Evolutionary conservation across 64 coral and sea anemone species (phyloP).

Genomic region (Montipora efflorescens): DNA sequence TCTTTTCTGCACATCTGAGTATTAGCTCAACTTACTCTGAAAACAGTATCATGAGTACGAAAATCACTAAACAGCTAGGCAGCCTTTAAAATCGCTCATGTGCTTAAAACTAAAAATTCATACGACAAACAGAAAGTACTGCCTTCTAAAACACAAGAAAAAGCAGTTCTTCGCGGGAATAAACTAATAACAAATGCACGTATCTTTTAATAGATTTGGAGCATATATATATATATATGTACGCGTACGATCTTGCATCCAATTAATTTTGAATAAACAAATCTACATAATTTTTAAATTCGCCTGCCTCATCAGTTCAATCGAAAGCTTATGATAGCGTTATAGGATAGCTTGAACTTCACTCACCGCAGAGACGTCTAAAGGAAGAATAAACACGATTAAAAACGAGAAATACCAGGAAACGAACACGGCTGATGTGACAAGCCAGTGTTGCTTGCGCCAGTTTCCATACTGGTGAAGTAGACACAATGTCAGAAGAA

Average conservation of each 20-base stretch:
- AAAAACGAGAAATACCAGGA: conserved; percentile 99
- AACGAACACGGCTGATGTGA: conserved; percentile 92
- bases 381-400: conserved; percentile 92
- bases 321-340: neutral
- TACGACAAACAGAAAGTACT: no score
- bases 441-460: conserved; percentile 97
- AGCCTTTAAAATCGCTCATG: no score
- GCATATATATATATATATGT: no score
- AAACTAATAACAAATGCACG: no score
- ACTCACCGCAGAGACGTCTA: conserved; percentile 99
- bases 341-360: neutral
- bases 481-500: conserved; percentile 88
- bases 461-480: conserved; percentile 98
- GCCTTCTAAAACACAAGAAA: no score
- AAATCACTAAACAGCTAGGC: no score
- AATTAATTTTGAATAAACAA: neutral
- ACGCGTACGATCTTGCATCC: no score
- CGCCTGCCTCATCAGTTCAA: neutral
- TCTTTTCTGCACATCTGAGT: no score
- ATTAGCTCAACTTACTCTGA: no score
- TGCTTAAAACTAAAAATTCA: no score
- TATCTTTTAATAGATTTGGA: no score
- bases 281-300: neutral
- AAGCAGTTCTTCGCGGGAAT: neutral
- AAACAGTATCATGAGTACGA: no score